Evolutionary conservation across 2,113 vertebrate genomes (phyloP).

Genomic region (Orycteropus afer): DNA sequence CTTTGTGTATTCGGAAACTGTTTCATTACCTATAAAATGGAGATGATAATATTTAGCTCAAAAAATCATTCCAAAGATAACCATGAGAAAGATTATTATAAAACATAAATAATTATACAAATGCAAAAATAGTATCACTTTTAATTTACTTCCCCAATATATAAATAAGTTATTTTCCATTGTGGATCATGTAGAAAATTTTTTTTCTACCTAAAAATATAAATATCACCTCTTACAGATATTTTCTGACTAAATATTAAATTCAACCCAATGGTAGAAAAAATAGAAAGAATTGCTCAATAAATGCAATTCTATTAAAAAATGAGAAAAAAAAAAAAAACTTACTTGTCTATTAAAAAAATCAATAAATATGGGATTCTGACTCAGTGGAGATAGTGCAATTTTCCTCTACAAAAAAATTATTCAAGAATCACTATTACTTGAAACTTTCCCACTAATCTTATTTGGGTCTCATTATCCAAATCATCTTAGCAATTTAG

Average conservation of each 20-base stretch:
- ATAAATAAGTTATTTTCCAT: not conserved
- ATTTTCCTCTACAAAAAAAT: not conserved
- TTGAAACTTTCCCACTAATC: not conserved
- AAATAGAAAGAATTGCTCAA: not conserved
- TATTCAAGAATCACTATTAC: not conserved
- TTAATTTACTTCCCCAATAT: not conserved
- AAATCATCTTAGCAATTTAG: not conserved
- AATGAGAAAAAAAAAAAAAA: too few relatives aligned
- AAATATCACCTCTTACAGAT: not conserved
- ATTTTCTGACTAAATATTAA: not conserved
- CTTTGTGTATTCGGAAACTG: constrained; percentile 10
- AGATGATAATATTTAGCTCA: too few relatives aligned
- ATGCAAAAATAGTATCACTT: not conserved
- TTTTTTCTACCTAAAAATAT: not conserved
- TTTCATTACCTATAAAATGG: too few relatives aligned
- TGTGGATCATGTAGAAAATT: not conserved
- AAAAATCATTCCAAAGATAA: not conserved
- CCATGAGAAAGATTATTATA: not conserved
- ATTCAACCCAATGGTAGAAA: not conserved
- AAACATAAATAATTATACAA: not conserved
- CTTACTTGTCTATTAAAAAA: too few relatives aligned
- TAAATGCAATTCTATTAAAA: not conserved
- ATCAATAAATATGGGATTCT: not conserved
- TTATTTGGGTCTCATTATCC: not conserved
- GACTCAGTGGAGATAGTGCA: not conserved